These are phyloP conservation scores for Colaptes auratus DNA, from an alignment of 2,113 vertebrate genomes.

Conservation along the genomic window DNA sequence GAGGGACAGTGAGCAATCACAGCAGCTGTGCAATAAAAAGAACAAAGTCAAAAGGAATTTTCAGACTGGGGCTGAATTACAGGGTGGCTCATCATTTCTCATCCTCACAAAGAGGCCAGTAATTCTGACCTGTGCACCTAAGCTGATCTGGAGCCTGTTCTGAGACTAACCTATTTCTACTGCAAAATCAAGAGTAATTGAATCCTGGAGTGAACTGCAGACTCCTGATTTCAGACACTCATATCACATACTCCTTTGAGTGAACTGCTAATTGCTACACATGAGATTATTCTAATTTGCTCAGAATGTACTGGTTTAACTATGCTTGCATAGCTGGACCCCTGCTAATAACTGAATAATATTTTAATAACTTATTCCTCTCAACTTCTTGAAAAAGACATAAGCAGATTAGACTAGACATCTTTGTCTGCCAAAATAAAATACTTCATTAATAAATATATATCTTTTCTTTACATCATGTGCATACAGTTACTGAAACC, in stretches of 20 bases:
- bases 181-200: not conserved
- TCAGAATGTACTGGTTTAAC: not conserved
- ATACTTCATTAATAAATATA: not conserved
- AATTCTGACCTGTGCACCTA: not conserved
- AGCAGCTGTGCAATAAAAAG: not conserved
- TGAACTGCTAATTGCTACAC: not conserved
- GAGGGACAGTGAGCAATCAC: not conserved
- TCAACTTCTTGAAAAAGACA: not conserved
- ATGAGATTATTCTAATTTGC: constrained; percentile 17
- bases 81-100: not conserved
- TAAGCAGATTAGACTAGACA: not conserved
- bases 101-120: not conserved
- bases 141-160: not conserved
- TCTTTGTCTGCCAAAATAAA: not conserved
- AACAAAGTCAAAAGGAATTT: not conserved
- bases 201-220: not conserved
- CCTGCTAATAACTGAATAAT: not conserved
- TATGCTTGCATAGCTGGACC: not conserved
- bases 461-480: not conserved
- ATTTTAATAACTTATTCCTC: not conserved
- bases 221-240: not conserved
- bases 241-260: not conserved
- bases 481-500: not conserved
- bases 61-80: not conserved
- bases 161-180: not conserved